Conservation (phyloP, 2,113 vertebrate species). For the Gavia stellata region DNA sequence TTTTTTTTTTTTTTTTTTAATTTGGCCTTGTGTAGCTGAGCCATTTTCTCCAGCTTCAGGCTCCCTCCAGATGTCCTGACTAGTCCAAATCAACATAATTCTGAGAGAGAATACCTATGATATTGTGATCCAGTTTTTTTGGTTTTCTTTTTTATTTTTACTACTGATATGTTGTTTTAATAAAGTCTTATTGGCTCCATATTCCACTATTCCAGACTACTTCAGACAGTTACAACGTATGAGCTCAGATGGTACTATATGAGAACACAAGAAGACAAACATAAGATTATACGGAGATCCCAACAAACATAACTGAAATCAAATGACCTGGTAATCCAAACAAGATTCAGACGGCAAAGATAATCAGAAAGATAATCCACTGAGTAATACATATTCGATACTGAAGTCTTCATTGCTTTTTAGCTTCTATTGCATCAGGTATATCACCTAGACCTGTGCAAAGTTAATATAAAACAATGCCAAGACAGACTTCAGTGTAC, state of each 20-base stretch:
- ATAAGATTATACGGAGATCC: neutral
- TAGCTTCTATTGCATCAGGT: neutral
- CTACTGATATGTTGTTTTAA: neutral
- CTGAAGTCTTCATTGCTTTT: neutral
- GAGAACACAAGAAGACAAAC: neutral
- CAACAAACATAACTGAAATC: neutral
- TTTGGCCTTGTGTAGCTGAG: neutral
- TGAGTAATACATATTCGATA: conserved; percentile 26
- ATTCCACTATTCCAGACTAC: neutral
- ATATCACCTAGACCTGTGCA: neutral
- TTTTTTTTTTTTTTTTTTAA: neutral
- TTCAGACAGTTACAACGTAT: neutral
- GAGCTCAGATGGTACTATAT: neutral
- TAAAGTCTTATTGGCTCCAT: neutral
- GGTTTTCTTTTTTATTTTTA: neutral
- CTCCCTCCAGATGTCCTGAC: neutral
- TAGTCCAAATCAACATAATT: neutral
- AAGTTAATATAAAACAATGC: neutral
- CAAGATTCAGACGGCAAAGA: conserved; percentile 22
- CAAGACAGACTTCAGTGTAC: neutral
- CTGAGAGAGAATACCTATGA: neutral
- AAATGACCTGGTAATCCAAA: conserved; percentile 19
- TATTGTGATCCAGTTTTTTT: neutral
- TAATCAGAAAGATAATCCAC: conserved; percentile 21
- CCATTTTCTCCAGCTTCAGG: neutral